Evolutionary conservation across 2,888 invertebrate genomes (phyloP), one percentile per base, ranked within the genome.

Genomic region (Dromius quadrimaculatus): DNA sequence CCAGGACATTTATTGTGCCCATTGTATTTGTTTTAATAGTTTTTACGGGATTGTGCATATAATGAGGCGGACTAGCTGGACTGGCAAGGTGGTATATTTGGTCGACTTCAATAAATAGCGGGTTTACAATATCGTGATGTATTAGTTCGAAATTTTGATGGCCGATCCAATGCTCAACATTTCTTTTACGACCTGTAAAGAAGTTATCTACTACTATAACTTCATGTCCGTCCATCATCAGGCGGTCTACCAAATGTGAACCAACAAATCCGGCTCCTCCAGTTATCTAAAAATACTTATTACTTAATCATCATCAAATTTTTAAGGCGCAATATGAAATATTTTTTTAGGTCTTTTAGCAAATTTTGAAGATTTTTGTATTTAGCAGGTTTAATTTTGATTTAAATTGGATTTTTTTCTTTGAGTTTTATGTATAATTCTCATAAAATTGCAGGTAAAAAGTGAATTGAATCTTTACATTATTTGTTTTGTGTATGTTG

Each of bases 241-340:
- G 85, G 74, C 91, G 86, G 81, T 99, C 99, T 0, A 98, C 97
- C 20, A 99, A 86, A 83, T 99, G 99, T 0, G 98, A 98, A 0
- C 99, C 99, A n/a, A 98, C 98, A 85, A 98, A 98, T 1, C 98
- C 98, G 3, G 98, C 98, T 8, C 98, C 98, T 47, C 98, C 98
- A 4, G 97, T 97, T 62, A 96, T 89, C 89, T 93, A 82, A 38
- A 84, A 79, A 72, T 72, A 71, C 11, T 34, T 34, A 13, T 41
- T 43, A 2, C 28, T 47, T 22, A 47, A n/a, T n/a, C n/a, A n/a
- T n/a, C n/a, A n/a, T n/a, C n/a, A n/a, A n/a, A n/a, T n/a, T n/a
- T n/a, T n/a, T n/a, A n/a, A n/a, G n/a, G n/a, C n/a, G n/a, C n/a
- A n/a, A n/a, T n/a, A n/a, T n/a, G n/a, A n/a, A n/a, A n/a, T n/a